Evolutionary conservation across 2,888 invertebrate genomes (phyloP).

Genomic region (Odontomyia ornata): DNA sequence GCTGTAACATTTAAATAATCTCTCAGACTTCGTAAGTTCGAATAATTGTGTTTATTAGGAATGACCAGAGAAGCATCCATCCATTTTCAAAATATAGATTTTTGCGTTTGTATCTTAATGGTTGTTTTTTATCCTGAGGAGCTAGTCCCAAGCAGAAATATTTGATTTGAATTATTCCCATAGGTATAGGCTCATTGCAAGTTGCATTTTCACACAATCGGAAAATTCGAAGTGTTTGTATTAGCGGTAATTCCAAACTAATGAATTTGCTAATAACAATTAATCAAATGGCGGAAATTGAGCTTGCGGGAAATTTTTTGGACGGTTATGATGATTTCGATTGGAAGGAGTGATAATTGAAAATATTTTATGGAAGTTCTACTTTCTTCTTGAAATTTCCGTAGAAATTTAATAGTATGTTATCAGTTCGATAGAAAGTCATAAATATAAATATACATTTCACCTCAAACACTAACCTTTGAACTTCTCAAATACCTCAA

Average conservation of each 20-base stretch:
- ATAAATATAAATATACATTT: too few relatives aligned
- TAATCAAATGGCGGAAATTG: slow-evolving; percentile 15
- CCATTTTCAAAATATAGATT: neutral
- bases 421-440: too few relatives aligned
- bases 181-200: neutral
- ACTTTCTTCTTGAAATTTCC: too few relatives aligned
- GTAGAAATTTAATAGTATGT: too few relatives aligned
- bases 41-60: slow-evolving; percentile 14
- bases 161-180: neutral
- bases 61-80: neutral
- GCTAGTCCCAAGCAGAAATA: slow-evolving; percentile 1
- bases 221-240: slow-evolving; percentile 14
- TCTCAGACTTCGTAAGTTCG: neutral
- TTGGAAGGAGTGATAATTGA: too few relatives aligned
- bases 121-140: neutral
- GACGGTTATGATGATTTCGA: neutral
- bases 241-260: neutral
- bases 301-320: too few relatives aligned
- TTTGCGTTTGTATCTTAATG: neutral
- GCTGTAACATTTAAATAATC: slow-evolving; percentile 22
- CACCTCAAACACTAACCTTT: neutral
- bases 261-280: slow-evolving; percentile 9
- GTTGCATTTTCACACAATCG: slow-evolving; percentile 1
- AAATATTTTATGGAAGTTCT: too few relatives aligned
- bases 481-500: too few relatives aligned